These are phyloP conservation scores for Graphium colonna DNA, from an alignment of 2,888 invertebrate species.

Conservation along the genomic window DNA sequence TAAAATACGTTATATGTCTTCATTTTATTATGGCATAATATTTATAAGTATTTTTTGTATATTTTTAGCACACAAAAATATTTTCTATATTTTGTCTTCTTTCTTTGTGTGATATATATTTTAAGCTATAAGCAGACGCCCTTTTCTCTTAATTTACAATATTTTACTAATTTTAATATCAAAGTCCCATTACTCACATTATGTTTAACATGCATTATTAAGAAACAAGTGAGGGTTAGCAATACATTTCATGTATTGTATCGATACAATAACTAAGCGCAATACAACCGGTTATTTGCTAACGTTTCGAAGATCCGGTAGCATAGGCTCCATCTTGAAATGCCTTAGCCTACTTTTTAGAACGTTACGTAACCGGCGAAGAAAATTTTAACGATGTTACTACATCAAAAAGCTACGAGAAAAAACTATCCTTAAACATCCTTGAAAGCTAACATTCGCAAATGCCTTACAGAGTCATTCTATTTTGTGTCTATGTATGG, in stretches of 20 bases:
- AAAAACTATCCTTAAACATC: neutral
- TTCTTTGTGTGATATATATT: too few relatives aligned
- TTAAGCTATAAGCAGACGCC: too few relatives aligned
- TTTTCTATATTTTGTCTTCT: too few relatives aligned
- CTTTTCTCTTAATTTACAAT: too few relatives aligned
- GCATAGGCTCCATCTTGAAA: conserved; percentile 14
- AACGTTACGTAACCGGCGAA: conserved; percentile 6
- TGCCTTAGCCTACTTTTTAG: conserved; percentile 4
- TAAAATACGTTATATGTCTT: too few relatives aligned
- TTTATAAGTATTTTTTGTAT: too few relatives aligned
- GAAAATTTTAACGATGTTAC: neutral
- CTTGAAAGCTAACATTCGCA: conserved; percentile 10
- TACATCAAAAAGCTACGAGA: neutral
- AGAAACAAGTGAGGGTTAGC: conserved; percentile 5
- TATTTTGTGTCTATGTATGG: neutral
- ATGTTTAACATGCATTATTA: conserved; percentile 1
- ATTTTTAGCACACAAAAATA: too few relatives aligned
- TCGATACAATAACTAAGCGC: conserved; percentile 3
- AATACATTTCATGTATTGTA: conserved; percentile 2
- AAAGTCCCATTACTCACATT: too few relatives aligned
- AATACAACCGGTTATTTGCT: conserved; percentile 19
- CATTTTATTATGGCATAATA: too few relatives aligned
- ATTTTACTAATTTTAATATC: too few relatives aligned
- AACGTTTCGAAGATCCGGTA: conserved; percentile 17
- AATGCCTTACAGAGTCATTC: neutral